Evolutionary conservation across 2,888 invertebrate genomes (phyloP).

Genomic region (Trissonchulus sp.): DNA sequence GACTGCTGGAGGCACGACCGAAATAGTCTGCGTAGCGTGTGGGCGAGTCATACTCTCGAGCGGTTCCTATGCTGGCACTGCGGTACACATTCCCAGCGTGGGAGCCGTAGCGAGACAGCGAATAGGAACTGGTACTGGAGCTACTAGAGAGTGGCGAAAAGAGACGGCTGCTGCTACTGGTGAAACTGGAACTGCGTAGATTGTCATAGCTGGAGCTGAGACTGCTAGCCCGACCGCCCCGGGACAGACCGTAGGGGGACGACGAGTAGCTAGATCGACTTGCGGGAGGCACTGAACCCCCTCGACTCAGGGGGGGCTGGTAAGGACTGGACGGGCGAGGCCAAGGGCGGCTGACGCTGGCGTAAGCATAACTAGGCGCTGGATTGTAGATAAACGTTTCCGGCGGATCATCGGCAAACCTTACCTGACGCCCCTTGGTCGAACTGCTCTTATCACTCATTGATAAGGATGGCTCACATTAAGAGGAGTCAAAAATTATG

Average conservation of each 20-base stretch:
- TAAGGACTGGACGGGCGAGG: neutral
- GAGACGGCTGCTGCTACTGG: neutral
- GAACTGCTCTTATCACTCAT: too few species aligned
- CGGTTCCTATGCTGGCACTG: neutral
- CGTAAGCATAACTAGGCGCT: neutral
- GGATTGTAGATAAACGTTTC: neutral
- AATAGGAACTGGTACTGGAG: too few species aligned
- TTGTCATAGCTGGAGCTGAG: neutral
- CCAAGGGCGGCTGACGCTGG: neutral
- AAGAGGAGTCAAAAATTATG: too few species aligned
- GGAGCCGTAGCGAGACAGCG: neutral
- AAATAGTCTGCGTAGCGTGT: neutral
- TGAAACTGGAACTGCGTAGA: neutral
- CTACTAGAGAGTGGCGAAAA: neutral
- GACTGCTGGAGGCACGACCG: too few species aligned
- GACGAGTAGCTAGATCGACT: neutral
- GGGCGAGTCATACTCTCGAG: neutral
- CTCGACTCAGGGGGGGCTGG: too few species aligned
- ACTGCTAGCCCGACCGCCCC: neutral
- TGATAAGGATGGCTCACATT: too few species aligned
- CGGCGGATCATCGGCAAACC: neutral
- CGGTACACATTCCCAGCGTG: neutral
- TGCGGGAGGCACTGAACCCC: too few species aligned
- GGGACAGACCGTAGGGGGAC: neutral
- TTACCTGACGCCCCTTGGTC: too few species aligned